phyloP scores from a whole-genome alignment of 1,140 invertebrate genomes.

The Drosophila elegans region DNA sequence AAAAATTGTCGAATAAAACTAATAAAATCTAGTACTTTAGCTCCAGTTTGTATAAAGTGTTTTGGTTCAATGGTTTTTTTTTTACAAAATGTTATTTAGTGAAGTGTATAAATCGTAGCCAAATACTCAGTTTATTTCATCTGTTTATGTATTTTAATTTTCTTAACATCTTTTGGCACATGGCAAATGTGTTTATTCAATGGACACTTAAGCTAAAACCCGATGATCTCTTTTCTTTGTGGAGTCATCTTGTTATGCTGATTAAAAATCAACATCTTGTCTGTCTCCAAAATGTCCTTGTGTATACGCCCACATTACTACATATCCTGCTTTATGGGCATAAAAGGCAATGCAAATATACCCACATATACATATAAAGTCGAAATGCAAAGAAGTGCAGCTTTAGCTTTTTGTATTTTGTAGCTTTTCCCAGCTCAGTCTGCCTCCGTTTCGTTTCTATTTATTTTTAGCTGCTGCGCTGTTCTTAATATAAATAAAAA shows the following conservation, averaged over 20 bases:
- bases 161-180: background rate
- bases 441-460: constrained; percentile 28
- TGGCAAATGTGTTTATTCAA: constrained; percentile 4
- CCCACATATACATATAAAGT: constrained; percentile 1
- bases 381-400: constrained; percentile 24
- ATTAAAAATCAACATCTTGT: constrained; percentile 47
- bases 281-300: constrained; percentile 19
- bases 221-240: constrained; percentile 16
- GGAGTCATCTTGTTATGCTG: constrained; percentile 28
- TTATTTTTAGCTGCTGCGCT: constrained; percentile 36
- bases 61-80: too few species aligned
- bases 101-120: too few species aligned
- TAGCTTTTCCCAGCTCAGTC: constrained; percentile 16
- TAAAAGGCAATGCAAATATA: constrained; percentile 26
- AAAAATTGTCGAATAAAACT: too few species aligned
- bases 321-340: background rate
- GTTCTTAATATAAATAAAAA: constrained; percentile 51
- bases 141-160: background rate
- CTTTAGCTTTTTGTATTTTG: constrained; percentile 16
- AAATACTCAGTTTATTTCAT: background rate
- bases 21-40: too few species aligned
- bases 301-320: constrained; percentile 4
- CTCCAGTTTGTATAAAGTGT: too few species aligned
- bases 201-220: background rate
- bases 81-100: too few species aligned